Base-by-base conservation (phyloP, 2,888 invertebrate genomes). In the Leptinotarsa rubiginosa region DNA sequence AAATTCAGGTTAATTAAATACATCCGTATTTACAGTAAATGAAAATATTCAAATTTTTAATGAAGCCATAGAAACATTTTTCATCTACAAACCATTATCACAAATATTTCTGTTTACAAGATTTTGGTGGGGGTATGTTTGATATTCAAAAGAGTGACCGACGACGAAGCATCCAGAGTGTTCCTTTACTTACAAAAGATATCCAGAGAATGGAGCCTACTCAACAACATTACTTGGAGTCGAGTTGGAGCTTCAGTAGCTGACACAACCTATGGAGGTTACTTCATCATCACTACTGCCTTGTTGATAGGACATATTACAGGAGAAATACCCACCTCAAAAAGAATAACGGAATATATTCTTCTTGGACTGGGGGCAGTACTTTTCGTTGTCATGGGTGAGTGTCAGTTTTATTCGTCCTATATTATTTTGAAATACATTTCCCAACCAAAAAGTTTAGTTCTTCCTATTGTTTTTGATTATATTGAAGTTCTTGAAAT, bases 151-250 rank as follows among this genome's bases (percentile, higher is more conserved):
- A 90, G 93, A 77, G 91, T 93, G 78, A 93, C 94, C 1, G 91
- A 93, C 76, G 93, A 93, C 81, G 94, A 94, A 86, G 93, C 93
- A 75, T 90, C 91, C 65, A 90, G 93, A 70, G 88, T 94, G 80
- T 91, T 92, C 83, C 89, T 93, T 78, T 91, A 92, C 81, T 89
- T 93, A 78, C 92, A 93, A 87, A 94, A 93, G 88, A 86, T 92
- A 74, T 94, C 93, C 47, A 88, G 92, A 65, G 94, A 94, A 88
- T 94, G 94, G 94, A 92, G 93, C 50, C 89, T 94, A 47, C 89
- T 94, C 77, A 93, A 91, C 81, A 94, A 93, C 65, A 91, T 94
- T 79, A 93, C 94, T 0, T 93, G 94, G 93, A 93, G 92, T 83
- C 89, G 90, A 41, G 90, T 93, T 54, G 94, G 94, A 0, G 91